Evolutionary conservation across 2,797 vertebrate species (phyloP).

Genomic region (Otolemur crassicaudatus): DNA sequence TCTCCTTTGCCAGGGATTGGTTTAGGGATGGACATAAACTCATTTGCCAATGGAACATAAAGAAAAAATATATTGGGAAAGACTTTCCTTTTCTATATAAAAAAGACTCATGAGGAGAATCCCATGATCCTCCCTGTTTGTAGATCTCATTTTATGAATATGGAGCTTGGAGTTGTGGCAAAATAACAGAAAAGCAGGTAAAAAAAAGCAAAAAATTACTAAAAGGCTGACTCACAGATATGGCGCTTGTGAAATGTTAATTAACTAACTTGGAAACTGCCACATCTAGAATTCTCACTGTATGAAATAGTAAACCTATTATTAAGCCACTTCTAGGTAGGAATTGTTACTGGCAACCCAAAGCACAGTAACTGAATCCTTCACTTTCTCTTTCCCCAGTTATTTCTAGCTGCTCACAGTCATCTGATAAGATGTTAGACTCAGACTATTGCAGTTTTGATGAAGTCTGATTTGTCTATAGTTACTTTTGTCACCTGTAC

Average conservation of each 20-base stretch:
- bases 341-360: neutral
- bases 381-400: neutral
- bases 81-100: neutral
- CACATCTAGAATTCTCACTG: neutral
- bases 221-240: neutral
- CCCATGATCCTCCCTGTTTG: neutral
- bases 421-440: neutral
- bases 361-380: neutral
- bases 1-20: neutral
- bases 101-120: neutral
- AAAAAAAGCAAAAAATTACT: neutral
- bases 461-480: neutral
- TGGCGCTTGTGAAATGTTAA: neutral
- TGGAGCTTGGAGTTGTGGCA: neutral
- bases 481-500: neutral
- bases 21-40: neutral
- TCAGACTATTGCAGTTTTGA: neutral
- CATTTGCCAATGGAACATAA: neutral
- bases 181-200: neutral
- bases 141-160: neutral
- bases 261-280: neutral
- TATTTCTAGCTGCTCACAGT: neutral
- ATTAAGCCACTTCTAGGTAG: neutral
- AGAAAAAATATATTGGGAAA: neutral
- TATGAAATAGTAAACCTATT: neutral